These are phyloP conservation scores for Coregonus clupeaformis DNA, from an alignment of 2,113 vertebrate genomes.

Conservation along the genomic window DNA sequence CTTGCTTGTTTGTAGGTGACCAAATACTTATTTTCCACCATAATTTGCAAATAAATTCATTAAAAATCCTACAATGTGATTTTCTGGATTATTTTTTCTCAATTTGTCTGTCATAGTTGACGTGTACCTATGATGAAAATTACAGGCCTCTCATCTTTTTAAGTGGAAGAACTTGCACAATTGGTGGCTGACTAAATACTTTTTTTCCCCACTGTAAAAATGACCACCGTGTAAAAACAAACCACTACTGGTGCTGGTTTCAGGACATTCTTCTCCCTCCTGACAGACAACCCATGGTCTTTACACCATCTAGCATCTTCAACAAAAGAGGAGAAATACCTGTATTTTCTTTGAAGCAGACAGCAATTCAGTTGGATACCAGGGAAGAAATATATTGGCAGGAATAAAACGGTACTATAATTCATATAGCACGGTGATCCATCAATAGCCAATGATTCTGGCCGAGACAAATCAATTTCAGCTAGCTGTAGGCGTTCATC, in stretches of 20 bases:
- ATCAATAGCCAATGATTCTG: slow-evolving; percentile 15
- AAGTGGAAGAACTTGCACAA: no score
- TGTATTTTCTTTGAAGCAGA: neutral
- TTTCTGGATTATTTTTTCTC: no score
- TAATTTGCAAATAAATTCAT: no score
- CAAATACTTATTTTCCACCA: no score
- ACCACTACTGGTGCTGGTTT: neutral
- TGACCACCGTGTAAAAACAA: neutral
- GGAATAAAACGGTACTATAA: slow-evolving; percentile 18
- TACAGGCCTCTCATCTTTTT: no score
- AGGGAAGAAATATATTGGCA: neutral
- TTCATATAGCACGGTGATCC: slow-evolving; percentile 15
- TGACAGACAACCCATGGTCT: neutral
- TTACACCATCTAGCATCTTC: neutral
- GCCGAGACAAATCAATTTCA: neutral
- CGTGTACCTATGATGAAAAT: no score
- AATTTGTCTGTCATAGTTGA: no score
- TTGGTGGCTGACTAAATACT: no score
- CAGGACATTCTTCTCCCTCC: neutral
- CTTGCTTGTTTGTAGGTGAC: no score
- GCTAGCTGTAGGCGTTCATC: no score
- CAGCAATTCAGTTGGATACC: slow-evolving; percentile 1
- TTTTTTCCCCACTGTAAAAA: no score
- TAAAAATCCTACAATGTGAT: no score
- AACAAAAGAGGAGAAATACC: neutral